These are phyloP conservation scores for Tachina lurida DNA, from an alignment of 2,888 invertebrate species.

Conservation along the genomic window DNA sequence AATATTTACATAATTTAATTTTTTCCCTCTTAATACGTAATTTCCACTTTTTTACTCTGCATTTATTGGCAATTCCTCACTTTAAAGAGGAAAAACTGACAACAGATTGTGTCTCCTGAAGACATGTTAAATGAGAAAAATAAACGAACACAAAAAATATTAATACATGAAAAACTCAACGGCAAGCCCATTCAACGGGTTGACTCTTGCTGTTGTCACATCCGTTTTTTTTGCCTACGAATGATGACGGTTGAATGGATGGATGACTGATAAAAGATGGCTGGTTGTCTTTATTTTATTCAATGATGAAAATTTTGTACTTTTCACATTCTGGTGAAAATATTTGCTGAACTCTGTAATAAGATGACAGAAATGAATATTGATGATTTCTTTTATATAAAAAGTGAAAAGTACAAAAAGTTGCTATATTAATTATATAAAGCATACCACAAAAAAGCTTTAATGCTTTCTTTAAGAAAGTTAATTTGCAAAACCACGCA, in stretches of 20 bases:
- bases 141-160: background rate
- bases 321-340: background rate
- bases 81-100: slow-evolving; percentile 18
- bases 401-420: too few species aligned
- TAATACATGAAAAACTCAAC: background rate
- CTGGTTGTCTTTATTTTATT: slow-evolving; percentile 21
- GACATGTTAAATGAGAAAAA: slow-evolving; percentile 6
- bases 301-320: slow-evolving; percentile 16
- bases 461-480: too few species aligned
- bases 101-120: slow-evolving; percentile 9
- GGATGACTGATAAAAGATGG: slow-evolving; percentile 14
- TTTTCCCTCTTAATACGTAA: background rate
- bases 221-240: slow-evolving; percentile 10
- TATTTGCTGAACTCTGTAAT: background rate
- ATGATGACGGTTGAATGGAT: slow-evolving; percentile 12
- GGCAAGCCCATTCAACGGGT: slow-evolving; percentile 17
- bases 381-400: background rate
- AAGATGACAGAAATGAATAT: background rate
- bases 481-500: too few species aligned
- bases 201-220: slow-evolving; percentile 25
- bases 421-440: background rate
- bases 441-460: too few species aligned
- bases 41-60: background rate
- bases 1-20: slow-evolving; percentile 13
- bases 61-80: slow-evolving; percentile 26